Percentiles rank a stretch among this genome's conserved stretches.
These are phyloP conservation scores for Microtus ochrogaster DNA, from an alignment of 2,113 vertebrate genomes.

Conservation along the genomic window DNA sequence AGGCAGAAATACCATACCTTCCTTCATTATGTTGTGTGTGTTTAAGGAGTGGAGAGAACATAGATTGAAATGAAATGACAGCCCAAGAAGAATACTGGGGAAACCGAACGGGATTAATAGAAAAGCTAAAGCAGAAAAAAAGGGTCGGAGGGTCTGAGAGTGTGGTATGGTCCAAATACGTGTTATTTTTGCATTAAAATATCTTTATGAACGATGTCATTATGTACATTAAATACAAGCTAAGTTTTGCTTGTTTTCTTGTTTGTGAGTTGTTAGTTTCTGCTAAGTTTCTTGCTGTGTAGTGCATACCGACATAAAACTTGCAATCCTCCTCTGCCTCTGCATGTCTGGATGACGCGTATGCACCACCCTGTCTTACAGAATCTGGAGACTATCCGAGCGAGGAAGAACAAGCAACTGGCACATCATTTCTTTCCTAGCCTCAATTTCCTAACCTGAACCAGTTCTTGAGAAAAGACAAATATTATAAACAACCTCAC, in stretches of 20 bases:
- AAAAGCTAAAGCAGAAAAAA: neutral
- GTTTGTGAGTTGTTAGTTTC: neutral
- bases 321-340: neutral
- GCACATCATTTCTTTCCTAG: neutral
- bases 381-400: neutral
- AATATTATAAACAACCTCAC: neutral
- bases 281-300: neutral
- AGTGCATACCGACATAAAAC: neutral
- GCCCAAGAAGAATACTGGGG: neutral
- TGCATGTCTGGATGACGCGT: neutral
- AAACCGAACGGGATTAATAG: too few species aligned
- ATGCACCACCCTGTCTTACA: neutral
- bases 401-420: neutral
- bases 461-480: neutral
- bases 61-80: neutral
- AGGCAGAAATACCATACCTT: neutral
- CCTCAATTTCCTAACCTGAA: neutral
- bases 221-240: neutral
- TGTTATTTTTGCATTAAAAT: neutral
- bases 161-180: neutral
- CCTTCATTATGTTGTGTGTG: neutral
- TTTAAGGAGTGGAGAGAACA: neutral
- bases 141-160: fast-evolving
- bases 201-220: neutral
- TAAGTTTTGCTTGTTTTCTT: neutral